A percentile compares a stretch with the other conserved stretches of the same genome.
These are phyloP conservation scores for Spinus pinus DNA, from an alignment of 2,797 vertebrate genomes.

Conservation along the genomic window DNA sequence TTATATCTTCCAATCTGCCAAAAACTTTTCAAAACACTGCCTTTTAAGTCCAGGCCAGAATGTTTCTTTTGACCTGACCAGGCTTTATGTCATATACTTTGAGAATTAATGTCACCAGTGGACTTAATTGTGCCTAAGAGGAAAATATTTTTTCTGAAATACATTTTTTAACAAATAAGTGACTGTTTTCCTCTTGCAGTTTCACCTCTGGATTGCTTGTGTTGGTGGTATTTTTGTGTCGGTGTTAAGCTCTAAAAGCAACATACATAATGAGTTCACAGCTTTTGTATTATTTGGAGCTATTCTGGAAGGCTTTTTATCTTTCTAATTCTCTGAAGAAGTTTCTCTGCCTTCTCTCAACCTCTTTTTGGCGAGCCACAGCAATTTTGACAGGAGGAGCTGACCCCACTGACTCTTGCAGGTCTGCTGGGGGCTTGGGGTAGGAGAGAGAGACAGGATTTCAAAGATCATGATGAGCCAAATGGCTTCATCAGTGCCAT, in stretches of 20 bases:
- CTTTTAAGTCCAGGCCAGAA: background rate
- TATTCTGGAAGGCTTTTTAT: background rate
- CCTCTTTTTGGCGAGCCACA: background rate
- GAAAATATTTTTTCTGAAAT: background rate
- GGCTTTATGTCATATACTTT: background rate
- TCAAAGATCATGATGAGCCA: background rate
- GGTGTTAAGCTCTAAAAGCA: background rate
- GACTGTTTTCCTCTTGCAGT: background rate
- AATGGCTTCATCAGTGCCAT: background rate
- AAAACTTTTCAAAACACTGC: background rate
- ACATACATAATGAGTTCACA: background rate
- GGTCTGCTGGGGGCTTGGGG: background rate
- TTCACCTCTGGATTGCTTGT: background rate
- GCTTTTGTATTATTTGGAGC: background rate
- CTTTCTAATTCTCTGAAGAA: background rate
- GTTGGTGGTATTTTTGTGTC: background rate
- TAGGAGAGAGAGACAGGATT: background rate
- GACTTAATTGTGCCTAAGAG: background rate
- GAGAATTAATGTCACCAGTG: background rate
- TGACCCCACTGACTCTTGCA: slow-evolving; percentile 5
- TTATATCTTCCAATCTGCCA: background rate
- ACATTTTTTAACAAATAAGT: background rate
- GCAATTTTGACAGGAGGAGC: background rate
- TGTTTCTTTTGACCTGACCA: background rate
- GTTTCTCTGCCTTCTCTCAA: background rate